Evolutionary conservation across 2,888 invertebrate genomes (phyloP).

Genomic region (Pimpla rufipes): DNA sequence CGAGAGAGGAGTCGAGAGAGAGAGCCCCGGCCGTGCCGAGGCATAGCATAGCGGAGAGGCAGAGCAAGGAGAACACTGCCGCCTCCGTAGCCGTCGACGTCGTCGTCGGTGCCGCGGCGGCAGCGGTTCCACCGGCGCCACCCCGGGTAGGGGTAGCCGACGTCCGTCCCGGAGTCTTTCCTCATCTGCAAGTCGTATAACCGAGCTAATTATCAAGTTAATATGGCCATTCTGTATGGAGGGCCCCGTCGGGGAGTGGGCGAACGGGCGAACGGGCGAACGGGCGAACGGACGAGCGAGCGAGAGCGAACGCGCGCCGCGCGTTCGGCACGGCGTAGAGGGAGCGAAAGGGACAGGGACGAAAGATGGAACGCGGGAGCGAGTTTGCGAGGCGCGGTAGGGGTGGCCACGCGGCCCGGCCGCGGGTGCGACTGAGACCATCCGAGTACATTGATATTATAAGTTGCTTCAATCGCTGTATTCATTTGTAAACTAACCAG

Average conservation of each 20-base stretch:
- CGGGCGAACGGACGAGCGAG: constrained; percentile 78
- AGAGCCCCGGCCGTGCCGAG: constrained; percentile 76
- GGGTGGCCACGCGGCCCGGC: constrained; percentile 73
- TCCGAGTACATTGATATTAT: constrained; percentile 89
- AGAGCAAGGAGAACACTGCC: constrained; percentile 83
- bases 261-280: constrained; percentile 73
- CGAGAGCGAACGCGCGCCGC: constrained; percentile 65
- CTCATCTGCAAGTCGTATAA: constrained; percentile 96
- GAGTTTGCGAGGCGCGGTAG: constrained; percentile 70
- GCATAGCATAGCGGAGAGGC: constrained; percentile 83
- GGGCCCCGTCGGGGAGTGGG: constrained; percentile 86
- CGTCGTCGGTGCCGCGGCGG: constrained; percentile 74
- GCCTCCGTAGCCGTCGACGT: constrained; percentile 68
- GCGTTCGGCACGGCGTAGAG: constrained; percentile 55
- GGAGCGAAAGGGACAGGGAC: constrained; percentile 70
- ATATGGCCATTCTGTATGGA: constrained; percentile 93
- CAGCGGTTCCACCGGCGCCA: constrained; percentile 74
- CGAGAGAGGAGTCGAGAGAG: neutral
- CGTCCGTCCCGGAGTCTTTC: constrained; percentile 85
- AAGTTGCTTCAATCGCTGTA: constrained; percentile 91
- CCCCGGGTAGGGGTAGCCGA: constrained; percentile 85
- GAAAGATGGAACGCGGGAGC: constrained; percentile 52
- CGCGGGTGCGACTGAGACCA: constrained; percentile 82
- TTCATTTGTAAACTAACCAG: constrained; percentile 90
- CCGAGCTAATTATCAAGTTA: constrained; percentile 96